phyloP scores from a whole-genome alignment of 2,113 vertebrate species.

The Nycticebus coucang region DNA sequence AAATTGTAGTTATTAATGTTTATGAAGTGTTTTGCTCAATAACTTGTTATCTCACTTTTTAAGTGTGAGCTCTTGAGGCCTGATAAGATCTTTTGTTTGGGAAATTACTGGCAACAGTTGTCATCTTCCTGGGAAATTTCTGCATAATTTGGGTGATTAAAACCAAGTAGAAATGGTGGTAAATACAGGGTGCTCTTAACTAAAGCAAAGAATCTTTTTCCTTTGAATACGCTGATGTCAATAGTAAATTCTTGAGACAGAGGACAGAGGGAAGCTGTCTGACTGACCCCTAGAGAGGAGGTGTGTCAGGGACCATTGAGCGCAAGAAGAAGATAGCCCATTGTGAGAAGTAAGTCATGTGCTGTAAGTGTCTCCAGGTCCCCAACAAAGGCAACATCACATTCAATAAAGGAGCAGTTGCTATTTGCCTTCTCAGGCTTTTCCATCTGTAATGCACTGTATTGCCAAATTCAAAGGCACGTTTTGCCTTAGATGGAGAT shows the following conservation, averaged over 20 bases:
- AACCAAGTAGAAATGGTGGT: not conserved
- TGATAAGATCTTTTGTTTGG: not conserved
- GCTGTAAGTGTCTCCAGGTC: not conserved
- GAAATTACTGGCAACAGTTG: not conserved
- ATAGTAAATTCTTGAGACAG: not conserved
- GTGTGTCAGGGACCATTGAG: rapidly evolving
- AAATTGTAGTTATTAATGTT: not conserved
- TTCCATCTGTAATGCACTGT: not conserved
- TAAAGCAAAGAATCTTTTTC: not conserved
- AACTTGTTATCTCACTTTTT: not conserved
- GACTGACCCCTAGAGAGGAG: rapidly evolving
- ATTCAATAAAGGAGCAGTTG: not conserved
- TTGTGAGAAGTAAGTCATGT: not conserved
- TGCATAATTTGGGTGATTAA: not conserved
- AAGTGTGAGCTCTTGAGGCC: not conserved
- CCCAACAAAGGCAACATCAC: not conserved
- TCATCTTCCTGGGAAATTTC: not conserved
- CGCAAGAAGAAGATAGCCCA: not conserved
- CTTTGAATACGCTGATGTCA: not conserved
- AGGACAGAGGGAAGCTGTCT: not conserved
- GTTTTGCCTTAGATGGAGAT: slow-evolving; percentile 35
- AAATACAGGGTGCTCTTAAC: not conserved
- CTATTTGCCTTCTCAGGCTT: slow-evolving; percentile 34
- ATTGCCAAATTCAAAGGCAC: slow-evolving; percentile 44
- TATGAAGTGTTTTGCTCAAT: not conserved